Evolutionary conservation across 2,888 invertebrate genomes (phyloP), one percentile per base, ranked within the genome.

Genomic region (Norana najaformis): DNA sequence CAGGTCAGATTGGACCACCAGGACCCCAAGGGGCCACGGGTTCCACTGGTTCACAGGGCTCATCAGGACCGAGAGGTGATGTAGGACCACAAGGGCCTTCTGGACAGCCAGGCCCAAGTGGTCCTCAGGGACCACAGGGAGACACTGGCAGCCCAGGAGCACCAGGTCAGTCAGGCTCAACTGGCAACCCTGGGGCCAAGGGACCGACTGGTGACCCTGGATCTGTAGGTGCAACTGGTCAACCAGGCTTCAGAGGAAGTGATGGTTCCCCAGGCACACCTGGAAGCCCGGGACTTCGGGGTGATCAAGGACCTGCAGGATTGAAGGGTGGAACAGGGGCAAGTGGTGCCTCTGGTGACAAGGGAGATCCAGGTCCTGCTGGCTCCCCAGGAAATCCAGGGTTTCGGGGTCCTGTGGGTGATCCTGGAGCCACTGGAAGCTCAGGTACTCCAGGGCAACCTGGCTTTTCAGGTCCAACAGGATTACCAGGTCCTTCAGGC

Each of bases 161-260:
- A 4, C 1, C 88, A 37, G 91, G 91, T 20, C 34, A 47, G 6
- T 35, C 53, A 13, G 92, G 92, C 30, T 38, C 89, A 20, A 36
- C 89, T 35, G 92, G 92, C 20, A 35, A 88, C 38, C 88, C 91
- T 37, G 92, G 92, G 39, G 53, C 90, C 18, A 88, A 89, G 14
- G 98, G 98, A 82, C 96, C 97, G 0, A 96, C 97, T 93, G 98
- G 98, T 92, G 96, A 36, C 88, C 53, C 69, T 91, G 92, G 20
- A 82, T 36, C 53, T 83, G 90, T 53, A 91, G 91, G 91, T 36
- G 39, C 90, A 35, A 38, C 91, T 83, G 92, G 92, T 88, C 90
- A 89, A n/a, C 36, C 89, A 14, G 90, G 90, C 16, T 69, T 37
- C 14, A 37, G 39, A 30, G 90, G 90, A 36, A 38, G 41, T 16